phyloP scores from a whole-genome alignment of 2,888 invertebrate species.

The Brenthis hecate region DNA sequence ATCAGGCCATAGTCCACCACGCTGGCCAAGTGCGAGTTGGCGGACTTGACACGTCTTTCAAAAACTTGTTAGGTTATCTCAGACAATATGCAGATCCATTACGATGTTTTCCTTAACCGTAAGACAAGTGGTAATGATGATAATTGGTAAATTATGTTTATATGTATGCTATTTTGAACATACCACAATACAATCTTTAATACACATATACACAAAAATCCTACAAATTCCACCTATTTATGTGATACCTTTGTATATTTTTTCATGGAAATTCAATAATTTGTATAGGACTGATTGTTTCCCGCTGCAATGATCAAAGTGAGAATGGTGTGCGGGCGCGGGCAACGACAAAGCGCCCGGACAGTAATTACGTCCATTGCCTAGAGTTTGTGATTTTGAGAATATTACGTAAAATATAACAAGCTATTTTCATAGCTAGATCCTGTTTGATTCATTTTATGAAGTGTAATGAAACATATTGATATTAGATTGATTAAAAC shows the following conservation, averaged over 20 bases:
- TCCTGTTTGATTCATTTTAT: too few species aligned
- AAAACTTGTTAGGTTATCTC: too few species aligned
- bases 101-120: too few species aligned
- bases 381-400: slow-evolving; percentile 7
- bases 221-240: background rate
- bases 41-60: too few species aligned
- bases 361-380: slow-evolving; percentile 16
- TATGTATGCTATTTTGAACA: too few species aligned
- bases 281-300: slow-evolving; percentile 19
- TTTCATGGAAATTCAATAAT: slow-evolving; percentile 14
- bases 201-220: background rate
- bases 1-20: too few species aligned
- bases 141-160: too few species aligned
- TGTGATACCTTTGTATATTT: slow-evolving; percentile 4
- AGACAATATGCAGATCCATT: too few species aligned
- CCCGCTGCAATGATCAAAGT: slow-evolving; percentile 26
- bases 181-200: background rate
- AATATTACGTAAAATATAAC: slow-evolving; percentile 8
- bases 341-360: slow-evolving; percentile 20
- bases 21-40: too few species aligned
- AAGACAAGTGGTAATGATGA: too few species aligned
- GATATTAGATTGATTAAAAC: too few species aligned
- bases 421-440: background rate
- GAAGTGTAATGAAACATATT: too few species aligned
- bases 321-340: slow-evolving; percentile 8